phyloP scores from a whole-genome alignment of 2,888 invertebrate genomes.

The Abrostola tripartita region DNA sequence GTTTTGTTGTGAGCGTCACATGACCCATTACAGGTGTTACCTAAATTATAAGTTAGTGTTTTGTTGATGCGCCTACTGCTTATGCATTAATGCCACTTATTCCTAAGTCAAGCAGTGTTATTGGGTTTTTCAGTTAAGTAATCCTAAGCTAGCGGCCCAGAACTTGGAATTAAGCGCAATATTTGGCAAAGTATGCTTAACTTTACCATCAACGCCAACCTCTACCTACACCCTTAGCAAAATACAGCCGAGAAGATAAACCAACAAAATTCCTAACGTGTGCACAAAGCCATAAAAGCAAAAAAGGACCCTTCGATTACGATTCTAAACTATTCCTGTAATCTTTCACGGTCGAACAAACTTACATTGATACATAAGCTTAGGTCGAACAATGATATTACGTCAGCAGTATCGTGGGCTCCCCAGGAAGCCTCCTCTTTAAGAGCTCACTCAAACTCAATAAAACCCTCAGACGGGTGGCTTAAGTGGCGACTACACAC shows the following conservation, averaged over 20 bases:
- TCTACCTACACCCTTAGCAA: no score
- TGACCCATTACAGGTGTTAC: no score
- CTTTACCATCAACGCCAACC: no score
- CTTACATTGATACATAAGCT: constrained; percentile 19
- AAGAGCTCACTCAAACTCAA: constrained; percentile 69
- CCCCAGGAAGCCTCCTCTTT: constrained; percentile 58
- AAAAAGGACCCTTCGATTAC: constrained; percentile 1
- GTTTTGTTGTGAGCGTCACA: no score
- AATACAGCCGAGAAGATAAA: not conserved
- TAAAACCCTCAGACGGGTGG: constrained; percentile 65
- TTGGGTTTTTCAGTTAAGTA: no score
- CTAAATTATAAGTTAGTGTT: no score
- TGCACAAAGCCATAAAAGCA: not conserved
- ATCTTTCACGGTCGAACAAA: constrained; percentile 10
- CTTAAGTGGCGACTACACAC: constrained; percentile 68
- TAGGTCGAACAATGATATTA: constrained; percentile 44
- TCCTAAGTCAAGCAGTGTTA: no score
- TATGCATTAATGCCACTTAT: no score
- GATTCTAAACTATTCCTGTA: not conserved
- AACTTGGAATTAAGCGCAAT: no score
- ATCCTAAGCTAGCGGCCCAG: no score
- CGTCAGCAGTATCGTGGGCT: constrained; percentile 48
- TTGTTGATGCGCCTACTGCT: no score
- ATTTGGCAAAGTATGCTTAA: no score
- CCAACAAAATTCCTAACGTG: not conserved